Evolutionary conservation across 2,888 invertebrate genomes (phyloP).

Genomic region (Stomorhina lunata): DNA sequence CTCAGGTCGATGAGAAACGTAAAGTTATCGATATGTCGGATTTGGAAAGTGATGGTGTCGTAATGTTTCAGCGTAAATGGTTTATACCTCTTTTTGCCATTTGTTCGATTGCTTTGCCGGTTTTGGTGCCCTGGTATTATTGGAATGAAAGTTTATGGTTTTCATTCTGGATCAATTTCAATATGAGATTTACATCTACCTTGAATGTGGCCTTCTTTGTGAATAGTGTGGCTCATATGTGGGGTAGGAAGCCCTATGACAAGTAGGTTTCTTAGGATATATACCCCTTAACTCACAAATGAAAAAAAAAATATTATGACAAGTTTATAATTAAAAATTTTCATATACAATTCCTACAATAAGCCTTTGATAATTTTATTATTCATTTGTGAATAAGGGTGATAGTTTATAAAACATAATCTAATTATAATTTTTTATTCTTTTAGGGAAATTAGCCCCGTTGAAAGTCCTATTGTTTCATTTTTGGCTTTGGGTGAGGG

Average conservation of each 20-base stretch:
- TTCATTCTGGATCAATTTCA: slow-evolving; percentile 91
- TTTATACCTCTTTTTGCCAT: slow-evolving; percentile 87
- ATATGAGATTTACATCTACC: slow-evolving; percentile 90
- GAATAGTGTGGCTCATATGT: slow-evolving; percentile 97
- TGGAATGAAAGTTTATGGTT: slow-evolving; percentile 91
- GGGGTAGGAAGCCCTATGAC: slow-evolving; percentile 96
- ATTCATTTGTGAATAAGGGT: too few species aligned
- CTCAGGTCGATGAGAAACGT: slow-evolving; percentile 86
- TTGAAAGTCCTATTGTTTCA: slow-evolving; percentile 87
- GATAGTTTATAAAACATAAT: not conserved
- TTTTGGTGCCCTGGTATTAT: slow-evolving; percentile 88
- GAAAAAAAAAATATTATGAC: too few species aligned
- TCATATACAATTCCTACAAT: too few species aligned
- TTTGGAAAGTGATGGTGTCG: slow-evolving; percentile 86
- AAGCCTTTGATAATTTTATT: too few species aligned
- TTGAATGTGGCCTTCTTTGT: slow-evolving; percentile 96
- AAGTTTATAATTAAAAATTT: too few species aligned
- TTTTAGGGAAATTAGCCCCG: slow-evolving; percentile 85
- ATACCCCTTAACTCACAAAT: too few species aligned
- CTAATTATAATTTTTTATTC: not conserved
- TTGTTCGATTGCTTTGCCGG: slow-evolving; percentile 85
- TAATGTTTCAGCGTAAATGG: slow-evolving; percentile 88
- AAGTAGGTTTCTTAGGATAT: slow-evolving; percentile 81
- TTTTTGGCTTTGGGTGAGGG: slow-evolving; percentile 89
- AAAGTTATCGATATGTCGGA: slow-evolving; percentile 86